Evolutionary conservation across 2,113 vertebrate genomes (phyloP).

Genomic region (Tretioscincus oriximinensis): DNA sequence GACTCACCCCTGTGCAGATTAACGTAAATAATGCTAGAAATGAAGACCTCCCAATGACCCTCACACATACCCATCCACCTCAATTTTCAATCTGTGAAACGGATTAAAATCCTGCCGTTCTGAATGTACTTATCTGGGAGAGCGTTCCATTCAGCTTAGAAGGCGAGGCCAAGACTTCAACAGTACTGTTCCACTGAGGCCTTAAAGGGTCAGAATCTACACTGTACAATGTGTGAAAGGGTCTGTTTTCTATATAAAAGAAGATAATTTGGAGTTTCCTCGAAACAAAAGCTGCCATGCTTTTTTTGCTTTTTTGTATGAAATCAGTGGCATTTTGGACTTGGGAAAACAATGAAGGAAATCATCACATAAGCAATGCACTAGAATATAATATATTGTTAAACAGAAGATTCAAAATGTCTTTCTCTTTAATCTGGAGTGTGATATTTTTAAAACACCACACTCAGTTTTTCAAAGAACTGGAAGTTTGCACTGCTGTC

Average conservation of each 20-base stretch:
- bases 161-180: neutral
- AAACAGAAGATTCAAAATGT: neutral
- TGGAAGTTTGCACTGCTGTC: neutral
- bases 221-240: neutral
- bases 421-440: neutral
- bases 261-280: neutral
- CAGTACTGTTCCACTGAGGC: too few relatives aligned
- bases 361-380: rapidly evolving
- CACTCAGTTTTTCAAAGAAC: neutral
- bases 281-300: neutral
- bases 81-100: neutral
- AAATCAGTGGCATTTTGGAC: neutral
- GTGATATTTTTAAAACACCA: neutral
- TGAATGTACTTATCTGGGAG: neutral
- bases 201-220: neutral
- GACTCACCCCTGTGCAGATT: neutral
- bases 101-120: neutral
- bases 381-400: conserved; percentile 19
- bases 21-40: neutral
- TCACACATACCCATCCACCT: neutral
- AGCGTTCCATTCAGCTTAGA: neutral
- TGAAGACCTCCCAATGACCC: neutral
- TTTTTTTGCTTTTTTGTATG: neutral
- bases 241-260: neutral
- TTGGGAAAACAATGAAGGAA: neutral